phyloP scores from a whole-genome alignment of 1,140 invertebrate species.

The Orchesella cincta region DNA sequence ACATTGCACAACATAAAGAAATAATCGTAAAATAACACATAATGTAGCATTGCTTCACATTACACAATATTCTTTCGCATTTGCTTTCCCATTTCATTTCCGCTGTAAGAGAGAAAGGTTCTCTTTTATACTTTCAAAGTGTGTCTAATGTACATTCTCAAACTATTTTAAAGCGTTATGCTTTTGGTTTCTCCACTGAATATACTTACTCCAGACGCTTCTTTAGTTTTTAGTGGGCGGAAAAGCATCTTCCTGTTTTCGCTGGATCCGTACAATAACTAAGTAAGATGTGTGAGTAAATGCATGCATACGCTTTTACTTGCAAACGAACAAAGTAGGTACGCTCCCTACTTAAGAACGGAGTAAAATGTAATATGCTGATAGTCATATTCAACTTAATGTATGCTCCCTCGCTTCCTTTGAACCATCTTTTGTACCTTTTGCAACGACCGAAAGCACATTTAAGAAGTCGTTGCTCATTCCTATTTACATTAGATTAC shows the following conservation, averaged over 20 bases:
- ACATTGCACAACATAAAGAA: neutral
- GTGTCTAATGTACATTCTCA: no score
- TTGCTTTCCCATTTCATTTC: neutral
- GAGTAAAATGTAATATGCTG: neutral
- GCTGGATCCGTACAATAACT: no score
- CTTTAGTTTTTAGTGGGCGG: no score
- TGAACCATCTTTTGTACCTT: neutral
- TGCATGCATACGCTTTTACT: no score
- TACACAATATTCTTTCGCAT: neutral
- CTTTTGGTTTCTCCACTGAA: no score
- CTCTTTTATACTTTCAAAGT: no score
- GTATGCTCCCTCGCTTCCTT: neutral
- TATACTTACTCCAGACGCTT: no score
- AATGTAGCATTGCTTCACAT: neutral
- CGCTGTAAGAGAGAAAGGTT: neutral
- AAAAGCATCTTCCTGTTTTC: no score
- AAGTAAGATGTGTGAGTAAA: no score
- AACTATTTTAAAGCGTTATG: no score
- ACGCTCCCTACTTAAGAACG: no score
- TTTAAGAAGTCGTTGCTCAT: neutral
- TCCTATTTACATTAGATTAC: neutral
- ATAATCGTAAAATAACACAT: neutral
- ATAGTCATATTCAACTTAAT: neutral
- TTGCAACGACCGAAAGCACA: neutral
- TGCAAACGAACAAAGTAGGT: no score